Evolutionary conservation across 2,888 invertebrate genomes (phyloP).

Genomic region (Mesoligia furuncula): DNA sequence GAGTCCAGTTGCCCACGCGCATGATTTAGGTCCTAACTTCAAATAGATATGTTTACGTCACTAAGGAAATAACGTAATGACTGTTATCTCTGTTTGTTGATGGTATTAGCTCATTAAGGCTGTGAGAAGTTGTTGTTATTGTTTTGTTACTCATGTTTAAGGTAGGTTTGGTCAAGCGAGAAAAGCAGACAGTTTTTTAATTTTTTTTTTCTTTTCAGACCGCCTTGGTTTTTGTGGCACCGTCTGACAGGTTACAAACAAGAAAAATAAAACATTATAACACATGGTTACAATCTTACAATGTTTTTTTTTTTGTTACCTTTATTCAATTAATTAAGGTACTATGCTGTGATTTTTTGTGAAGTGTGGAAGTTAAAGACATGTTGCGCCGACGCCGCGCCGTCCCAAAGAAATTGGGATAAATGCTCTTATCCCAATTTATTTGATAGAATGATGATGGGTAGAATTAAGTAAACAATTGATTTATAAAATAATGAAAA

Average conservation of each 20-base stretch:
- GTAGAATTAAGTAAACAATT: neutral
- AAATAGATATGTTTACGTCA: constrained; percentile 68
- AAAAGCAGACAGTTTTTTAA: neutral
- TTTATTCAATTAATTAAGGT: too few relatives aligned
- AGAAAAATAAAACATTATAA: too few relatives aligned
- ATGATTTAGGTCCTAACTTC: constrained; percentile 63
- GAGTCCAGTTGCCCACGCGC: constrained; percentile 79
- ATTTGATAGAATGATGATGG: neutral
- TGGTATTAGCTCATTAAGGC: constrained; percentile 41
- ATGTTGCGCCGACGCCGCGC: too few relatives aligned
- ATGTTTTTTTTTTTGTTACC: neutral
- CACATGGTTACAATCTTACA: too few relatives aligned
- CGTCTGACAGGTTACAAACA: neutral
- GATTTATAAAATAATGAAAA: neutral
- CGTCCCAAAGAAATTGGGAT: too few relatives aligned
- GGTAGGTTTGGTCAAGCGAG: neutral
- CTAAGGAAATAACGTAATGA: constrained; percentile 61
- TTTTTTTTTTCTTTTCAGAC: neutral
- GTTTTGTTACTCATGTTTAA: neutral
- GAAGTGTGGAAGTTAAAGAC: too few relatives aligned
- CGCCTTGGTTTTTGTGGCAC: neutral
- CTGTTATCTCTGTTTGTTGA: constrained; percentile 55
- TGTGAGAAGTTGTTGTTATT: constrained; percentile 10
- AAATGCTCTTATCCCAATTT: neutral
- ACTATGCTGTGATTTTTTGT: neutral